These are phyloP conservation scores for Myiotriccus ornatus DNA, from an alignment of 2,797 vertebrate genomes.

Conservation along the genomic window DNA sequence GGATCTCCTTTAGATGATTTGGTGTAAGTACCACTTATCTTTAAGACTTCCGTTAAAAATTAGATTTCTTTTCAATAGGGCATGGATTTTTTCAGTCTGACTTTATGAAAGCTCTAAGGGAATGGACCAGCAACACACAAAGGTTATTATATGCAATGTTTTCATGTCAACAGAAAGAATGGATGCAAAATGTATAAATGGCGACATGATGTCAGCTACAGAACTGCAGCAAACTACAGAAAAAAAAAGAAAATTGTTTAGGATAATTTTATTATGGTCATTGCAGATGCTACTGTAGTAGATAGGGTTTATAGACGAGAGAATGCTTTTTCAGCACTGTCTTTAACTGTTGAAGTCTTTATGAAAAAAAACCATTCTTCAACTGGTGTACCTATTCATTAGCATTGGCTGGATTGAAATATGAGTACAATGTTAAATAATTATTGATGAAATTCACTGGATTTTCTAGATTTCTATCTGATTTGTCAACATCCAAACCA, in stretches of 20 bases:
- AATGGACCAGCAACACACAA: neutral
- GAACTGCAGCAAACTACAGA: neutral
- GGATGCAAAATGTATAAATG: neutral
- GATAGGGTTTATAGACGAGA: neutral
- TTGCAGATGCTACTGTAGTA: neutral
- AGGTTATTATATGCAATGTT: neutral
- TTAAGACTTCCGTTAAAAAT: neutral
- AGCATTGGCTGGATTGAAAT: neutral
- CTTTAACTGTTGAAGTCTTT: neutral
- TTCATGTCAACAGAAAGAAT: neutral
- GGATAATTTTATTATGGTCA: neutral
- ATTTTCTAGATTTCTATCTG: neutral
- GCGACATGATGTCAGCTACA: neutral
- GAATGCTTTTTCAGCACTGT: neutral
- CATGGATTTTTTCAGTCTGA: neutral
- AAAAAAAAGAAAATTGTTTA: neutral
- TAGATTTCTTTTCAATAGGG: neutral
- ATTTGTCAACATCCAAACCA: neutral
- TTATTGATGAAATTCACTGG: neutral
- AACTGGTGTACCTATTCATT: neutral
- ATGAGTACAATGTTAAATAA: neutral
- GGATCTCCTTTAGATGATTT: neutral
- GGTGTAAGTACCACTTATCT: neutral
- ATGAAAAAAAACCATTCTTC: neutral
- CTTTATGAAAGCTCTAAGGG: neutral